These are phyloP conservation scores for Erebia palarica DNA, from an alignment of 2,888 invertebrate genomes.

Conservation along the genomic window DNA sequence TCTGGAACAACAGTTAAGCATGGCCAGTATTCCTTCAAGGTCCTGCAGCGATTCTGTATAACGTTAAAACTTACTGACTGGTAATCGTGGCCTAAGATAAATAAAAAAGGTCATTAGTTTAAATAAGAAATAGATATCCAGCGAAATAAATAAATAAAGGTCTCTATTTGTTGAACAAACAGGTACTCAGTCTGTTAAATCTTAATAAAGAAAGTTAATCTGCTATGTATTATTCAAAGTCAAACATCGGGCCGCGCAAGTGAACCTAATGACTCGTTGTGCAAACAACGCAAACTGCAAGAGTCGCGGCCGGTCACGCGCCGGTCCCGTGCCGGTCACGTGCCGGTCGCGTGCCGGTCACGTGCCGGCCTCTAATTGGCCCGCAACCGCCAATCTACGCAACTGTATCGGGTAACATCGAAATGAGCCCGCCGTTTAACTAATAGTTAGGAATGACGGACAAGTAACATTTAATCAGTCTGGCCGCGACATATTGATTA, in stretches of 20 bases:
- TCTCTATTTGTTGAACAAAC: neutral
- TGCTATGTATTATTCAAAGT: constrained; percentile 8
- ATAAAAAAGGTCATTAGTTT: too few species aligned
- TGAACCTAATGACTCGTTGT: constrained; percentile 33
- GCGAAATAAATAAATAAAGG: too few species aligned
- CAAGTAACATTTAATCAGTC: constrained; percentile 5
- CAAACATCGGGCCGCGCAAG: constrained; percentile 14
- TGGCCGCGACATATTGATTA: constrained; percentile 28
- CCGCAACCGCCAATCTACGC: constrained; percentile 38
- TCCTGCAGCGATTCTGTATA: too few species aligned
- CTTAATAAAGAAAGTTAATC: constrained; percentile 12
- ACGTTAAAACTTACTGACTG: too few species aligned
- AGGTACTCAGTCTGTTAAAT: neutral
- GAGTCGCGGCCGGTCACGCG: constrained; percentile 42
- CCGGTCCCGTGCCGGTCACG: constrained; percentile 45
- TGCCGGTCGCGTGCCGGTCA: constrained; percentile 45
- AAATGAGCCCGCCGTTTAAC: constrained; percentile 42
- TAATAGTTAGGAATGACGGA: constrained; percentile 33
- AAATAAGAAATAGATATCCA: neutral
- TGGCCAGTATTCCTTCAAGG: too few species aligned
- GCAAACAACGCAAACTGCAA: constrained; percentile 34
- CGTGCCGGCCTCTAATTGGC: constrained; percentile 42
- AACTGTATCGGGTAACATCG: constrained; percentile 45
- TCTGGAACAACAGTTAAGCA: too few species aligned
- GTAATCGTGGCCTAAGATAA: too few species aligned